Percentiles rank a stretch among this genome's conserved stretches.
These are phyloP conservation scores for Mythimna pallens DNA, from an alignment of 2,888 invertebrate species.

Conservation along the genomic window DNA sequence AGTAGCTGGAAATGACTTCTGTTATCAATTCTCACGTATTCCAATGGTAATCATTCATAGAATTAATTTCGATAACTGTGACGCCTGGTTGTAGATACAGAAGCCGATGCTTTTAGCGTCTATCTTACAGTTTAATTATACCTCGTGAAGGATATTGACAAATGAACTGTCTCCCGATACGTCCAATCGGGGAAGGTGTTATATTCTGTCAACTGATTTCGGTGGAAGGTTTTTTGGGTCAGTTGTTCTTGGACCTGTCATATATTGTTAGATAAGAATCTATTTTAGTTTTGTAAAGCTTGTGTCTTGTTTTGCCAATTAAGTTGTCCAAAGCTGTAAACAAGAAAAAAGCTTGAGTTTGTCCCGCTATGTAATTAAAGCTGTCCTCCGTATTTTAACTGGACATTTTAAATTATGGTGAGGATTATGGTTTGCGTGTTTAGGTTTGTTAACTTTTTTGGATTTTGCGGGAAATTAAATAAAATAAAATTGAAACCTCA, in stretches of 20 bases:
- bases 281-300: slow-evolving; percentile 67
- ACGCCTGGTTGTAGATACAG: slow-evolving; percentile 85
- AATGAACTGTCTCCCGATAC: slow-evolving; percentile 78
- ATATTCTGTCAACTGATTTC: slow-evolving; percentile 71
- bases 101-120: slow-evolving; percentile 86
- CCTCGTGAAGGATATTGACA: slow-evolving; percentile 77
- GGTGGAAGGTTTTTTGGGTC: slow-evolving; percentile 65
- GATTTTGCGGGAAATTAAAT: background rate
- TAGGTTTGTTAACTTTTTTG: slow-evolving; percentile 30
- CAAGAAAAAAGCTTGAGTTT: slow-evolving; percentile 54
- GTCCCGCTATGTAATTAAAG: slow-evolving; percentile 62
- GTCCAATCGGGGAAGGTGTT: slow-evolving; percentile 77
- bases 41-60: slow-evolving; percentile 85
- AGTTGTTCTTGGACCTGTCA: slow-evolving; percentile 71
- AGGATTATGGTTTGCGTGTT: slow-evolving; percentile 1
- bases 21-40: slow-evolving; percentile 78
- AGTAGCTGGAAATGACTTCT: slow-evolving; percentile 67
- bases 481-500: background rate
- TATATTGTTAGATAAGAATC: slow-evolving; percentile 78
- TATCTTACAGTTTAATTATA: slow-evolving; percentile 84
- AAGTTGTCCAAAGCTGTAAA: slow-evolving; percentile 73
- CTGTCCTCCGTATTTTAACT: slow-evolving; percentile 56
- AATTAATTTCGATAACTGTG: slow-evolving; percentile 87
- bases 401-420: slow-evolving; percentile 39
- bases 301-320: slow-evolving; percentile 75